Evolutionary conservation across 2,113 vertebrate genomes (phyloP), one percentile per base, ranked within the genome.

Genomic region (Pipa parva): DNA sequence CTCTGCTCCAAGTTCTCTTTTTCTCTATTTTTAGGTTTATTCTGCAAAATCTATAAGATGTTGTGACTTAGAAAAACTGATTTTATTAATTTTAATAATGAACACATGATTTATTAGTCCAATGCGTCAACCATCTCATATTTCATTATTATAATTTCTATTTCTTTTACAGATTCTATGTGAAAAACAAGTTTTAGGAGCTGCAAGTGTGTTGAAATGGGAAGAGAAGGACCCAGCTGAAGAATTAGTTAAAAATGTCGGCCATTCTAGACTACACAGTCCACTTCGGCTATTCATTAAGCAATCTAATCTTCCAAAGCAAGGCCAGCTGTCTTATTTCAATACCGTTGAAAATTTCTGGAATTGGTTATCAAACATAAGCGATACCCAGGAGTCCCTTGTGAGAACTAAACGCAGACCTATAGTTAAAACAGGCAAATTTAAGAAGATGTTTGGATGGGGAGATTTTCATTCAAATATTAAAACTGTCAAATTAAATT

Each of bases 391-490:
- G 78, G 92, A 93, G 72, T 86, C 88, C 36, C 83, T 94, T 36
- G 81, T 91, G 88, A 93, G 97, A 92, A 95, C 95, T 92, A 99
- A 98, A 74, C 92, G 97, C 79, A 90, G 96, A 71, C 97, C 97
- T 66, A 99, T 99, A 63, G 97, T 99, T 49, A 99, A 99, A 88
- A 98, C 97, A 4, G 97, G 97, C 60, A 99, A 99, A 81, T 99
- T 99, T 86, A 99, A 98, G 84, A 99, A 99, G 77, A 98, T 99
- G 97, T 99, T 99, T 21, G 97, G 97, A 37, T 99, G 97, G 97
- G 97, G 97, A 0, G 97, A 99, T 82, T 99, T 99, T 79, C 94
- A 99, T 83, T 99, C 97, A 72, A 99, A 99, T 82, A 99, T 99
- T 83, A 99, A 99, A 84, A 99, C 97, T 45, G 91, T 99, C 59